Percentiles rank a stretch among this genome's conserved stretches.
Conservation (phyloP, 2,113 vertebrate genomes). For the Misgurnus anguillicaudatus region DNA sequence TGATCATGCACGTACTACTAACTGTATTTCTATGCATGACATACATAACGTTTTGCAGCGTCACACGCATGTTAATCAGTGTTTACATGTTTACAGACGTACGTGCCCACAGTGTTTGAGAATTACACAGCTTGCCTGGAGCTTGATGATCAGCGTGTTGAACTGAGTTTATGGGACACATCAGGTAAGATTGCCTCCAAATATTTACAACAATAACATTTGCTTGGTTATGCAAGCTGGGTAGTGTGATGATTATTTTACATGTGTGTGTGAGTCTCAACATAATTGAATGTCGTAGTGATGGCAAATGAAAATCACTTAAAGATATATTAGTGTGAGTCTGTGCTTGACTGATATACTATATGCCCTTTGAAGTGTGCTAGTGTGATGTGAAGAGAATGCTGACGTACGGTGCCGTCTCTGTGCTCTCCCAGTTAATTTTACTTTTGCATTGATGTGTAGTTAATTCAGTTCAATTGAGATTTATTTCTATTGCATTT, state of each 20-base stretch:
- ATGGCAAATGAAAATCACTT: background rate
- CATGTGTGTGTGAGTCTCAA: background rate
- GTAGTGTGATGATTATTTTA: background rate
- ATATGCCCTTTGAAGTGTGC: slow-evolving; percentile 33
- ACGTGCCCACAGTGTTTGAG: slow-evolving; percentile 96
- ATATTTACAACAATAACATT: background rate
- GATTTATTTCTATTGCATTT: too few relatives aligned
- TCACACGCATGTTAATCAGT: slow-evolving; percentile 8
- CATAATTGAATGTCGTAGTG: background rate
- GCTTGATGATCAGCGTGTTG: slow-evolving; percentile 92
- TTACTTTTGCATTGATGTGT: background rate
- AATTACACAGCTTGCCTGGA: slow-evolving; percentile 96
- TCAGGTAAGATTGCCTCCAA: slow-evolving; percentile 79
- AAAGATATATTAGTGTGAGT: background rate
- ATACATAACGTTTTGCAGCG: background rate
- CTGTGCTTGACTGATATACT: background rate
- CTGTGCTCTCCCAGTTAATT: background rate
- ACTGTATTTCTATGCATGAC: too few relatives aligned
- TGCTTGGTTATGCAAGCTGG: background rate
- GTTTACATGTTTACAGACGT: slow-evolving; percentile 76
- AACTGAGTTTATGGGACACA: slow-evolving; percentile 96
- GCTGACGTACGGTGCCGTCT: background rate
- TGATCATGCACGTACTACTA: too few relatives aligned
- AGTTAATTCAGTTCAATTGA: background rate
- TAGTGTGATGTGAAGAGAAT: slow-evolving; percentile 21